Percentiles rank a stretch among this genome's conserved stretches.
These are phyloP conservation scores for Lepidocyrtoides sp. DNA, from an alignment of 2,888 invertebrate species.

Conservation along the genomic window DNA sequence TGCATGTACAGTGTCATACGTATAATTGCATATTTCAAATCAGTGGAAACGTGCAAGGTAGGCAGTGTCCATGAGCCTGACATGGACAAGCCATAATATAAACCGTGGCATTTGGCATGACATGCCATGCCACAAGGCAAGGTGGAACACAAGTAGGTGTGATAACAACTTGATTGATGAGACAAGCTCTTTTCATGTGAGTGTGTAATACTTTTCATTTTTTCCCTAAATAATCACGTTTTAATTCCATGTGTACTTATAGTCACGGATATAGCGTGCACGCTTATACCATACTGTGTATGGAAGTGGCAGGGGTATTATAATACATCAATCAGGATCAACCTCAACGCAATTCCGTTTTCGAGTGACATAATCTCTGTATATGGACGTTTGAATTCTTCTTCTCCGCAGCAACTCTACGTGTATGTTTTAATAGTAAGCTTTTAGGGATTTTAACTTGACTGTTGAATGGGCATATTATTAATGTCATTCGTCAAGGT, in stretches of 20 bases:
- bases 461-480: conserved; percentile 37
- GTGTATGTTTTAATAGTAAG: conserved; percentile 1
- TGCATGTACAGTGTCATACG: neutral
- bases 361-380: conserved; percentile 42
- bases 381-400: conserved; percentile 18
- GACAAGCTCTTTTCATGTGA: conserved; percentile 54
- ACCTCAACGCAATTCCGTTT: conserved; percentile 33
- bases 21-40: neutral
- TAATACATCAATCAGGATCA: conserved; percentile 65
- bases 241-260: neutral
- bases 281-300: neutral
- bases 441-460: conserved; percentile 17
- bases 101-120: neutral
- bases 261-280: neutral
- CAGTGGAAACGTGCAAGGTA: neutral
- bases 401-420: neutral
- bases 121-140: conserved; percentile 35
- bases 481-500: conserved; percentile 46
- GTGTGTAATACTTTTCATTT: conserved; percentile 39
- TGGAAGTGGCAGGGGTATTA: conserved; percentile 24
- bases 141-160: conserved; percentile 48
- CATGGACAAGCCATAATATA: conserved; percentile 13
- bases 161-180: conserved; percentile 71
- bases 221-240: conserved; percentile 4
- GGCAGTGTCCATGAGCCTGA: conserved; percentile 28